Base-by-base conservation (phyloP, 2,888 invertebrate species). In the Gasteruption jaculator region DNA sequence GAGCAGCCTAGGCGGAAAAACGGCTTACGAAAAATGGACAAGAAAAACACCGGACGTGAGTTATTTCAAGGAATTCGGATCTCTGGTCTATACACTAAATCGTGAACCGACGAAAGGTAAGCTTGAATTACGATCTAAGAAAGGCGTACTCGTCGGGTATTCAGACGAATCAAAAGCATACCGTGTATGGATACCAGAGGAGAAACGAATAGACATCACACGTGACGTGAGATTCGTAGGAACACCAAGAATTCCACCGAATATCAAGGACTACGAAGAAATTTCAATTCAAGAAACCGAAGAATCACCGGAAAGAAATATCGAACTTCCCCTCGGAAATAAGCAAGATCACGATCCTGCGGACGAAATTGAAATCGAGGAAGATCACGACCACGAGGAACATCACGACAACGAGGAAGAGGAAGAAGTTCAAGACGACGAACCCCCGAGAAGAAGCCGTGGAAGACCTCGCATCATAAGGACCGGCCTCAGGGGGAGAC, bases 111-210 rank as follows among this genome's bases (percentile, higher is more conserved):
- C 29, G 3, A 44, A 46, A 14, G 42, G 41, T 8, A 52, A 49
- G 22, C 35, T 51, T n/a, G 45, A 48, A 14, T 11, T 38, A 12
- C 39, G 49, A 3, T 39, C 47, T 6, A 40, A 36, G 12, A 41
- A 30, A 24, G 49, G 45, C 2, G 40, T 44, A 4, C 41, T 51
- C 24, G 21, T 47, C 0, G 49, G 51, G 4, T 49, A 47, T 19
- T 44, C 43, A 1, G 43, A 45, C 7, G n/a, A 38, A n/a, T 45
- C 49, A 2, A 47, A 51, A 10, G 49, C 39, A 7, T 50, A 46
- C 15, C 7, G 40, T 12, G 26, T 49, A 1, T 50, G 50, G 48
- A 16, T 41, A 11, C 33, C 39, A 1, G 31, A 32, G 1, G 24
- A 43, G 20, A 48, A 16, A 8, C 26, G 20, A 6, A 29, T 50